phyloP scores from a whole-genome alignment of 2,888 invertebrate species.

The Papilio protenor region DNA sequence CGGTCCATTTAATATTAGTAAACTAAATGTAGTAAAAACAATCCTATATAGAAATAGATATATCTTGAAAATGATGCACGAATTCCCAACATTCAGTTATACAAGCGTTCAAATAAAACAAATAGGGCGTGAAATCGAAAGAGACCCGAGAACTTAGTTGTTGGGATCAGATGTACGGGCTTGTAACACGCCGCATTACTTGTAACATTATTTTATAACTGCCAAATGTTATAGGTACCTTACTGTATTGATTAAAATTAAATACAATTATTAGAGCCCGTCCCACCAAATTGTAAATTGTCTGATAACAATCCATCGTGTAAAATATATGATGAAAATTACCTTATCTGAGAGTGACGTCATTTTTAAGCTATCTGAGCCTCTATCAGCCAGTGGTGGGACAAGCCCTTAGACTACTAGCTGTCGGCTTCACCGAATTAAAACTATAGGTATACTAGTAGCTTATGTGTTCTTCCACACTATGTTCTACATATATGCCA shows the following conservation, averaged over 20 bases:
- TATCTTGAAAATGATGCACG: conserved; percentile 1
- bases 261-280: neutral
- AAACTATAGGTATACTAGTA: no score
- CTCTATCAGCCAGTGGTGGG: neutral
- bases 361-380: no score
- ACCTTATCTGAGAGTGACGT: no score
- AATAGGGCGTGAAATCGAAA: conserved; percentile 28
- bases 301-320: no score
- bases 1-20: neutral
- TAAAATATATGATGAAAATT: no score
- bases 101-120: conserved; percentile 19
- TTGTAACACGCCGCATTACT: conserved; percentile 14
- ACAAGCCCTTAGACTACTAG: no score
- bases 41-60: neutral
- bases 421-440: no score
- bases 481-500: no score
- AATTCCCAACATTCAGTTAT: conserved; percentile 1
- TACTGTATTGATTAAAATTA: neutral
- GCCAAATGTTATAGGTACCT: neutral
- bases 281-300: no score
- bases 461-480: no score
- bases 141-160: conserved; percentile 8
- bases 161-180: conserved; percentile 17
- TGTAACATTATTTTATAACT: neutral
- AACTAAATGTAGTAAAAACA: neutral